A percentile compares a stretch with the other conserved stretches of the same genome.
These are phyloP conservation scores for Leptinotarsa defecta DNA, from an alignment of 1,140 invertebrate species.

Conservation along the genomic window DNA sequence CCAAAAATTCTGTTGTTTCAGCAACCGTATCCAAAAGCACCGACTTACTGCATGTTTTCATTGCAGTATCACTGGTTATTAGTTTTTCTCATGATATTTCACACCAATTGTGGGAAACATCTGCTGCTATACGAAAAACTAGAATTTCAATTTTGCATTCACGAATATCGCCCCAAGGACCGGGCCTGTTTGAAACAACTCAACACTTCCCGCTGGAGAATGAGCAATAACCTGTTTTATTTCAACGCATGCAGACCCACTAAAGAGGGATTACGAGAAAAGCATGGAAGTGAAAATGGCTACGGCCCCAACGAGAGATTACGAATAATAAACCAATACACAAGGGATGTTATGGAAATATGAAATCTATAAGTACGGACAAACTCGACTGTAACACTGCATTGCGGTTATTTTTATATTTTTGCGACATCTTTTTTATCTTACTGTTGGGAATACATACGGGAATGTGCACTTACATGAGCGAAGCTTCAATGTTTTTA, in stretches of 20 bases:
- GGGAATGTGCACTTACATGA: not conserved
- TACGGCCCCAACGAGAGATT: constrained; percentile 36
- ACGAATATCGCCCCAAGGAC: not conserved
- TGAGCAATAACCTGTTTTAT: constrained; percentile 4
- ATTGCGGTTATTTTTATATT: constrained; percentile 42
- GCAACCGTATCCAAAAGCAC: no score
- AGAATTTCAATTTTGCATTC: not conserved
- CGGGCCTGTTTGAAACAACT: not conserved
- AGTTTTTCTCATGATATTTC: no score
- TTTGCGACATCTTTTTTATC: constrained; percentile 23
- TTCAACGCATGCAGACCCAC: not conserved
- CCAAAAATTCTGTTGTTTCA: no score
- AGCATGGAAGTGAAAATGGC: constrained; percentile 11
- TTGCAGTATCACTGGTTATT: no score
- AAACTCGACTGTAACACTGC: constrained; percentile 33
- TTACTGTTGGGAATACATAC: constrained; percentile 33
- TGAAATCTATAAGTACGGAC: constrained; percentile 40
- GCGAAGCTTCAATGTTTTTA: not conserved
- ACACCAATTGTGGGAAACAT: no score
- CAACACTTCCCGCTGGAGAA: not conserved
- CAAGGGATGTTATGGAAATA: constrained; percentile 40
- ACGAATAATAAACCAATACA: constrained; percentile 42
- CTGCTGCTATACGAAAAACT: not conserved
- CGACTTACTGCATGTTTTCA: no score
- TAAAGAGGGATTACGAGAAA: not conserved